Conservation (phyloP, 2,113 vertebrate species). For the Leucopsar rothschildi region DNA sequence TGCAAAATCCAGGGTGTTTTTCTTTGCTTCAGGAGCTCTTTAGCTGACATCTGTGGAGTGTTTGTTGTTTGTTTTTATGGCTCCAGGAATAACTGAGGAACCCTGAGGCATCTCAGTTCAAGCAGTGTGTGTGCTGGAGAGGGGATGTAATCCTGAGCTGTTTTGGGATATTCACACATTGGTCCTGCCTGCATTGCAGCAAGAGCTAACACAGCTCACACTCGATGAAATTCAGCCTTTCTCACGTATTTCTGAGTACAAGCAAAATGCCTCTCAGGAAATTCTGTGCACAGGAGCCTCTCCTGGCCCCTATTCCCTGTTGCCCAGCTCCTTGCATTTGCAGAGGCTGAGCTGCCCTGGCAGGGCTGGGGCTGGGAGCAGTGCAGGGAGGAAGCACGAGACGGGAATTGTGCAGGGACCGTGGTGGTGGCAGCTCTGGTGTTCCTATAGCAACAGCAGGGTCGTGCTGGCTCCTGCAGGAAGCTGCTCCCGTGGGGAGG, state of each 20-base stretch:
- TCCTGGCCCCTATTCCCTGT: neutral
- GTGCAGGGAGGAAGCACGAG: neutral
- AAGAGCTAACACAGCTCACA: neutral
- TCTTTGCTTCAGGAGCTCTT: neutral
- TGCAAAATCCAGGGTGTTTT: neutral
- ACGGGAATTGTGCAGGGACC: constrained; percentile 19
- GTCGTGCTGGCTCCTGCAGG: constrained; percentile 10
- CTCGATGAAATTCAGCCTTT: neutral
- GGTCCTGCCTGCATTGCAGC: constrained; percentile 29
- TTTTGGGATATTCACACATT: neutral
- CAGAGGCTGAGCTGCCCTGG: neutral
- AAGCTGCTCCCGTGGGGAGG: constrained; percentile 23
- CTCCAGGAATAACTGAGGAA: neutral
- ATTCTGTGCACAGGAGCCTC: neutral
- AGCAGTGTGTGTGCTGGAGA: neutral
- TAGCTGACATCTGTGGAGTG: neutral
- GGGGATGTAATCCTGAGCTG: neutral
- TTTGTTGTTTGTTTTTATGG: neutral
- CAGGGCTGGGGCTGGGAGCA: neutral
- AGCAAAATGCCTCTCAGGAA: neutral
- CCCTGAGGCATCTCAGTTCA: neutral
- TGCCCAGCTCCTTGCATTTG: neutral
- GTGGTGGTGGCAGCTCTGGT: constrained; percentile 16
- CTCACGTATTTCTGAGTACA: neutral
- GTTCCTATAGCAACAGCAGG: constrained; percentile 71